Percentiles rank a stretch among this genome's conserved stretches.
Conservation (phyloP, 2,888 invertebrate species). For the Standfussiana lucernea region DNA sequence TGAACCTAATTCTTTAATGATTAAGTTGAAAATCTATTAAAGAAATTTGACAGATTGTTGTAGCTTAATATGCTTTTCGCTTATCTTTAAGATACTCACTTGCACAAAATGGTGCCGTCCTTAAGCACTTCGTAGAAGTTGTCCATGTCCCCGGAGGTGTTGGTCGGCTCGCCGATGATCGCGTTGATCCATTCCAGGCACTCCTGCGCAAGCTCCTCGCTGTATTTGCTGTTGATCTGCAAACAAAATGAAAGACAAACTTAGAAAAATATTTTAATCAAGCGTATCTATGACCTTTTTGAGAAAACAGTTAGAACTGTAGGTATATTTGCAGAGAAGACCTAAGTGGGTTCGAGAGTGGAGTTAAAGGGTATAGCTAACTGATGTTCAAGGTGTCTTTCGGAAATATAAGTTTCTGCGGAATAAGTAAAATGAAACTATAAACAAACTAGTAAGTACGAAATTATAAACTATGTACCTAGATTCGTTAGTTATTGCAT, state of each 20-base stretch:
- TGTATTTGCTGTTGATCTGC: constrained; percentile 99
- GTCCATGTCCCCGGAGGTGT: constrained; percentile 97
- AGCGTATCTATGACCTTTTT: neutral
- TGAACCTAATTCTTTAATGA: too few relatives aligned
- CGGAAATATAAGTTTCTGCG: neutral
- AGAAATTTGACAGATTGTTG: too few relatives aligned
- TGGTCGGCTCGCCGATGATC: constrained; percentile 96
- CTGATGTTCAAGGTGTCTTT: constrained; percentile 9
- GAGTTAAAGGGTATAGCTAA: neutral
- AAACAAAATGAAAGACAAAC: constrained; percentile 74
- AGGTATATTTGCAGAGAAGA: too few relatives aligned
- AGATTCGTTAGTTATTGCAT: neutral
- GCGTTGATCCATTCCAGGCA: constrained; percentile 97
- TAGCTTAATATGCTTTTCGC: too few relatives aligned
- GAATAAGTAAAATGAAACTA: neutral
- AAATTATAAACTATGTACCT: neutral
- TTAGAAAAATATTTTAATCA: neutral
- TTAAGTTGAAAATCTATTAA: too few relatives aligned
- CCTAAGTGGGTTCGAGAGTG: neutral
- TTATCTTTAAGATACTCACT: too few relatives aligned
- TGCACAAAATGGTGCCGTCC: constrained; percentile 97
- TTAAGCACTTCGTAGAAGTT: constrained; percentile 97
- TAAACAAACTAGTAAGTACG: too few relatives aligned
- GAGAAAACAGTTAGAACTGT: neutral
- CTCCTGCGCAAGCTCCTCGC: constrained; percentile 97